These are phyloP conservation scores for Daphoenositta chrysoptera DNA, from an alignment of 2,113 vertebrate genomes.

Conservation along the genomic window DNA sequence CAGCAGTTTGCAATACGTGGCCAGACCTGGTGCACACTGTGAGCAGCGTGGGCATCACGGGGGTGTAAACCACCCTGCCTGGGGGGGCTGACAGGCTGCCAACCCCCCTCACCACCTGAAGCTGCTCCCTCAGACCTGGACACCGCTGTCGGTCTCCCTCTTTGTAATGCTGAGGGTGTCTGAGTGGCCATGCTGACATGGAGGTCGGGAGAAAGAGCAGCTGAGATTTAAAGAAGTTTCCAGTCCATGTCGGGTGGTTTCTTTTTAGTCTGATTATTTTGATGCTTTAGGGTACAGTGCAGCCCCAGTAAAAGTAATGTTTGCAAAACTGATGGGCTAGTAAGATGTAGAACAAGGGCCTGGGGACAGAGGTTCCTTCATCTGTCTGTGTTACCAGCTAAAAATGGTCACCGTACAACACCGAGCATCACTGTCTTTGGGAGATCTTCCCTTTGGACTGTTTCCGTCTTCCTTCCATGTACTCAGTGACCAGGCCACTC, in stretches of 20 bases:
- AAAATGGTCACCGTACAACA: neutral
- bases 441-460: neutral
- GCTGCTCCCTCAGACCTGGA: neutral
- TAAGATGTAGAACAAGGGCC: neutral
- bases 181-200: neutral
- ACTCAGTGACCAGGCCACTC: neutral
- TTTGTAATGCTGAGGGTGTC: neutral
- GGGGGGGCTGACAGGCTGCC: neutral
- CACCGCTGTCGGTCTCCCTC: neutral
- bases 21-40: neutral
- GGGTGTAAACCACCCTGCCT: rapidly evolving
- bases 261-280: neutral
- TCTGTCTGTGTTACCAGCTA: neutral
- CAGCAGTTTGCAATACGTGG: neutral
- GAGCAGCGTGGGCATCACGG: too few relatives aligned
- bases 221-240: neutral
- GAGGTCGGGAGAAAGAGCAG: neutral
- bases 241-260: neutral
- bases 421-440: neutral
- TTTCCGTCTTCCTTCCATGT: neutral
- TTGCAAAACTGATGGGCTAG: neutral
- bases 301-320: neutral
- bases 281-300: neutral
- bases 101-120: neutral
- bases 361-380: neutral